Conservation (phyloP, 2,113 vertebrate species). For the Coracopsis vasa region DNA sequence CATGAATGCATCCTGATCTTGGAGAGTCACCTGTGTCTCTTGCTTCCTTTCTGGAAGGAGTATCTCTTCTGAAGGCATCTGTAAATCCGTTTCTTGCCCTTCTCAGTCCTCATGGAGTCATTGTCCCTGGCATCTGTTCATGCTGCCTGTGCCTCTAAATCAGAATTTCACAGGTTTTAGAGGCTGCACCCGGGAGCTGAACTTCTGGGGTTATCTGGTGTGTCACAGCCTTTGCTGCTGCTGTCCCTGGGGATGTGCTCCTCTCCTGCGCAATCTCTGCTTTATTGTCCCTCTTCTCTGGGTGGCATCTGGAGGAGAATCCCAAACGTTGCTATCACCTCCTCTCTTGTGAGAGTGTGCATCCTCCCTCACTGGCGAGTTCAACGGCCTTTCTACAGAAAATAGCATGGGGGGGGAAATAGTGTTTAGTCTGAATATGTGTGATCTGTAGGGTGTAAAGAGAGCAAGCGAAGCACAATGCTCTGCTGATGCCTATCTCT, state of each 20-base stretch:
- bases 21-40: neutral
- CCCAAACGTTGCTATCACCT: neutral
- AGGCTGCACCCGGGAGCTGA: neutral
- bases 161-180: neutral
- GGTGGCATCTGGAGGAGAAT: neutral
- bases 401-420: accelerated
- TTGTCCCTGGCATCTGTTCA: neutral
- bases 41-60: neutral
- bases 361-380: neutral
- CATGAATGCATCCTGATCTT: neutral
- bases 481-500: neutral
- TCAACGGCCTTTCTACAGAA: neutral
- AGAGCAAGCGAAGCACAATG: neutral
- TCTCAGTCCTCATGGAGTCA: neutral
- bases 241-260: accelerated
- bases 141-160: neutral
- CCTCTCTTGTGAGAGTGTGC: accelerated
- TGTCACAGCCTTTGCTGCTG: neutral
- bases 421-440: neutral
- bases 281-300: neutral
- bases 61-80: neutral
- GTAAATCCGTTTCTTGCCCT: neutral
- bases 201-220: neutral
- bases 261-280: neutral
- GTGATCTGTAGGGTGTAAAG: neutral